Percentiles rank a stretch among this genome's conserved stretches.
phyloP scores from a whole-genome alignment of 2,888 invertebrate species.

The Ramazzottius varieornatus region DNA sequence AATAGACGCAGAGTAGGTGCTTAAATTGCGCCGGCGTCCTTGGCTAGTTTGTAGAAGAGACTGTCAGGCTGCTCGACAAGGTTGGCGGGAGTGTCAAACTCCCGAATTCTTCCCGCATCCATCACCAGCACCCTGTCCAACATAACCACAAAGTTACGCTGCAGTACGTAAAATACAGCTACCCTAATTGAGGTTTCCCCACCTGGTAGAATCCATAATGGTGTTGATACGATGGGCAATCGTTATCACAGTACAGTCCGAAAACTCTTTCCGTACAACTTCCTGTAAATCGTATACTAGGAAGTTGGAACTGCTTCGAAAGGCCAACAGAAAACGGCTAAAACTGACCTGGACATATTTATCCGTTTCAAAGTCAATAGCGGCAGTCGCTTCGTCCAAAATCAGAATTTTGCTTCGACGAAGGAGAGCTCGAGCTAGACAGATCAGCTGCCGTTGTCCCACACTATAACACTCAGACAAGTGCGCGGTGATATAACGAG shows the following conservation, averaged over 20 bases:
- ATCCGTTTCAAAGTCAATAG: constrained; percentile 68
- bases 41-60: not conserved
- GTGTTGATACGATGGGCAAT: constrained; percentile 10
- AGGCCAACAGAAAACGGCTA: too few species aligned
- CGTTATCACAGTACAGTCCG: constrained; percentile 10
- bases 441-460: constrained; percentile 64
- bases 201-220: constrained; percentile 8
- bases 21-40: not conserved
- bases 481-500: too few species aligned
- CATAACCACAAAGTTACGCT: too few species aligned
- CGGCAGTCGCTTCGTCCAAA: constrained; percentile 65
- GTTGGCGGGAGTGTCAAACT: not conserved
- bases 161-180: too few species aligned
- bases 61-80: not conserved
- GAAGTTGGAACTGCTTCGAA: not conserved
- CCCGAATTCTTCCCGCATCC: constrained; percentile 12
- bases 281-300: not conserved
- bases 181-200: too few species aligned
- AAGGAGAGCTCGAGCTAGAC: constrained; percentile 53
- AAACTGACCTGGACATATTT: not conserved
- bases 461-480: too few species aligned
- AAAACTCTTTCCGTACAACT: not conserved
- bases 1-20: too few species aligned
- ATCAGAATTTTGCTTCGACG: constrained; percentile 59
- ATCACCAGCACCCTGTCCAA: constrained; percentile 16